A percentile compares a stretch with the other conserved stretches of the same genome.
phyloP scores from a whole-genome alignment of 2,113 vertebrate species.

The Reinhardtius hippoglossoides region DNA sequence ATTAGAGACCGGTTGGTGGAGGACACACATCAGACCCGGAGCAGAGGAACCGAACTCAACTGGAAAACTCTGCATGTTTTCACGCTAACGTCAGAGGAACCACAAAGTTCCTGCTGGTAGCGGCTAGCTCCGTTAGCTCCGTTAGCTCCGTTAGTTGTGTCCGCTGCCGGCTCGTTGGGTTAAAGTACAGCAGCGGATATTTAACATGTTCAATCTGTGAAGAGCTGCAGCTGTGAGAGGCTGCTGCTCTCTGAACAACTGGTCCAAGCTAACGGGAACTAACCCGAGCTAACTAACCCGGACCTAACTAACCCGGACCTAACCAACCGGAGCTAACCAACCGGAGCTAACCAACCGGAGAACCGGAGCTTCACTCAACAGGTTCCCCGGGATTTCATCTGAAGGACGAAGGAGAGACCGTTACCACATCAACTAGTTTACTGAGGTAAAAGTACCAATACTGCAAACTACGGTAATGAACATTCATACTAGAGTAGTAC shows the following conservation, averaged over 20 bases:
- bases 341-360: not conserved
- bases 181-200: not conserved
- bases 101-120: slow-evolving; percentile 57
- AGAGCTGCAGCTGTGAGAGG: too few relatives aligned
- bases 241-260: too few relatives aligned
- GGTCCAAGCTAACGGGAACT: not conserved
- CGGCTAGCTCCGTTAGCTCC: slow-evolving; percentile 56
- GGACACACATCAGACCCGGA: not conserved
- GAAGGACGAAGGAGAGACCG: too few relatives aligned
- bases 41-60: not conserved
- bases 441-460: not conserved
- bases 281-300: too few relatives aligned
- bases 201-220: not conserved
- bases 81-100: slow-evolving; percentile 17
- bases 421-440: too few relatives aligned
- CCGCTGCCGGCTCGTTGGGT: not conserved
- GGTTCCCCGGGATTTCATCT: not conserved
- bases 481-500: too few relatives aligned
- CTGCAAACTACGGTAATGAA: too few relatives aligned
- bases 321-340: not conserved
- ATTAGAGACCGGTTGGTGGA: not conserved
- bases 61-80: not conserved
- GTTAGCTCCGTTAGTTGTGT: not conserved
- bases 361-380: not conserved
- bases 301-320: not conserved